These are phyloP conservation scores for Cremastinae sp. DNA, from an alignment of 2,888 invertebrate genomes.

Conservation along the genomic window DNA sequence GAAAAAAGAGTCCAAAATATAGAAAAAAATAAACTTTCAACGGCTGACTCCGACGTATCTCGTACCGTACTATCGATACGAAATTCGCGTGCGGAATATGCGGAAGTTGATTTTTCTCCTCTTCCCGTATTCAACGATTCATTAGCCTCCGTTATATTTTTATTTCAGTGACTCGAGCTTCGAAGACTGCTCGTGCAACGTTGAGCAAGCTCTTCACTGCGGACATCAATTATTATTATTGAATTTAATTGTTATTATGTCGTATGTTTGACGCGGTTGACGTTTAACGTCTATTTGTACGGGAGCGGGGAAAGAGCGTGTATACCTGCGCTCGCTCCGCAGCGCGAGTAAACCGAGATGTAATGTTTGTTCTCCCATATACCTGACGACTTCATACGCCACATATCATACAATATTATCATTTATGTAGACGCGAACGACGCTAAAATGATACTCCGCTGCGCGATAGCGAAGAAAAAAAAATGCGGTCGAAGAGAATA, in stretches of 20 bases:
- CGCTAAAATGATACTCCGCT: background rate
- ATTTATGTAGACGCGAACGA: constrained; percentile 7
- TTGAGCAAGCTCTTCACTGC: too few species aligned
- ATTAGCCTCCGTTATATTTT: too few species aligned
- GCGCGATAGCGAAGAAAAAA: background rate
- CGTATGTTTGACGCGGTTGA: background rate
- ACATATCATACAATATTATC: constrained; percentile 20
- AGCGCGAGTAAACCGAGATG: constrained; percentile 20
- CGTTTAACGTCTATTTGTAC: constrained; percentile 39
- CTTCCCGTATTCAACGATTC: too few species aligned
- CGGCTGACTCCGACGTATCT: background rate
- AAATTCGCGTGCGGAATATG: background rate
- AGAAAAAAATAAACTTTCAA: background rate
- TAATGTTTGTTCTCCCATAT: constrained; percentile 35
- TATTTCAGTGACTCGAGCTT: too few species aligned
- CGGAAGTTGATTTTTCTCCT: background rate
- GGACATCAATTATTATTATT: too few species aligned
- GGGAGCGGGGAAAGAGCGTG: constrained; percentile 33
- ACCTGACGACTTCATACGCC: constrained; percentile 17
- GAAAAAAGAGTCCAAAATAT: background rate
- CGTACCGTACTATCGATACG: background rate
- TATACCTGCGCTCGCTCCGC: constrained; percentile 1
- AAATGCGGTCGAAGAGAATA: background rate
- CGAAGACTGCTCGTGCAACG: too few species aligned
- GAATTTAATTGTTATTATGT: background rate